phyloP scores from a whole-genome alignment of 2,113 vertebrate genomes.

The Eptesicus fuscus region DNA sequence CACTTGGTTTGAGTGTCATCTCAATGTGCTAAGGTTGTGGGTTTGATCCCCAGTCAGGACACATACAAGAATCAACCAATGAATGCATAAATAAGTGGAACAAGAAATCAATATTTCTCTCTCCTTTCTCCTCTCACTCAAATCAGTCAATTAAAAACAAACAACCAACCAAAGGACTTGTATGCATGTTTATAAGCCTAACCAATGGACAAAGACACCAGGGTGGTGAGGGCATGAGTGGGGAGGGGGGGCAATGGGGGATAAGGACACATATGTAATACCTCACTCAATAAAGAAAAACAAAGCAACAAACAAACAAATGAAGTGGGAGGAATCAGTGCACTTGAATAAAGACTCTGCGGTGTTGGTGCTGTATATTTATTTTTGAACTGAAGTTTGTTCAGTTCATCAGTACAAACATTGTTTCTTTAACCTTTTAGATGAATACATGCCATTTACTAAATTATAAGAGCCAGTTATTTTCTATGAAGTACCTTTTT shows the following conservation, averaged over 20 bases:
- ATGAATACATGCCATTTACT: background rate
- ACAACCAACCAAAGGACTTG: no score
- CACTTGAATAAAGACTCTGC: background rate
- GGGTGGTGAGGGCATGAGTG: no score
- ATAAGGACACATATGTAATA: no score
- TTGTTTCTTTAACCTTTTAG: slow-evolving; percentile 22
- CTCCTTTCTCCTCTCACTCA: background rate
- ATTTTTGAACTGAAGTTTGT: background rate
- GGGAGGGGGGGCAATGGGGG: no score
- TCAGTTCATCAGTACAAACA: background rate
- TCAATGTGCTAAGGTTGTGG: background rate
- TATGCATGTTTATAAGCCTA: no score
- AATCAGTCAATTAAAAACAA: background rate
- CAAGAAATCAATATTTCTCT: background rate
- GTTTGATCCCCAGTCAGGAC: background rate
- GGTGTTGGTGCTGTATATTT: background rate
- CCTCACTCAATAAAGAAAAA: no score
- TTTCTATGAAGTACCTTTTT: background rate
- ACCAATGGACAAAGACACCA: no score
- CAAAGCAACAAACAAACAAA: background rate
- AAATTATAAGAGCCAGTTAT: background rate
- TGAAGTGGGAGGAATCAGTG: background rate
- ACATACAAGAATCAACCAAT: background rate
- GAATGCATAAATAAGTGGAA: background rate
- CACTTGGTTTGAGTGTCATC: background rate